phyloP scores from a whole-genome alignment of 2,113 vertebrate genomes.

The Pyxicephalus adspersus region DNA sequence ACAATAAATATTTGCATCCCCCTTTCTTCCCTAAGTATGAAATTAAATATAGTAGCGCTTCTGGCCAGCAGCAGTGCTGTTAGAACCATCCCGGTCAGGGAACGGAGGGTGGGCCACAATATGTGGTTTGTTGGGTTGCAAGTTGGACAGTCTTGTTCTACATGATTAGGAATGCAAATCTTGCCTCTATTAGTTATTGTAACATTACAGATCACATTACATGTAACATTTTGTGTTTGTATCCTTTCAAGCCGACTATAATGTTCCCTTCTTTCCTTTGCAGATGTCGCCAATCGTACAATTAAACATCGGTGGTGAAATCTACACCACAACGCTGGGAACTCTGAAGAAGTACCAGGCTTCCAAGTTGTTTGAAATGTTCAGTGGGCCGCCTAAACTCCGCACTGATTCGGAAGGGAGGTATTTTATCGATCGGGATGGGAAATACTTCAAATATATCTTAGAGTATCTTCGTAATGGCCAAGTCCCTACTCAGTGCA shows the following conservation, averaged over 20 bases:
- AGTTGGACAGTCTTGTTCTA: neutral
- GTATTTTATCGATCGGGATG: slow-evolving; percentile 86
- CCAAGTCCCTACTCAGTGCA: slow-evolving; percentile 73
- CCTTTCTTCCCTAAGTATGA: no score
- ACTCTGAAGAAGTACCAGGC: slow-evolving; percentile 81
- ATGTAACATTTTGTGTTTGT: neutral
- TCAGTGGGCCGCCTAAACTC: slow-evolving; percentile 66
- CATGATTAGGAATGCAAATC: neutral
- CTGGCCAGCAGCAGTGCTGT: no score
- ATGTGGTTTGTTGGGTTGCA: neutral
- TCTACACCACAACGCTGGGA: slow-evolving; percentile 78
- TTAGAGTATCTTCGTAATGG: slow-evolving; percentile 86
- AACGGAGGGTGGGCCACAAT: neutral
- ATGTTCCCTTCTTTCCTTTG: neutral
- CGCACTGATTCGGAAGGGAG: slow-evolving; percentile 75
- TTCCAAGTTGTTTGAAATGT: slow-evolving; percentile 83
- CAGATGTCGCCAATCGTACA: slow-evolving; percentile 76
- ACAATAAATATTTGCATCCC: no score
- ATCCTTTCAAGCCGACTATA: no score
- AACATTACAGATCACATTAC: neutral
- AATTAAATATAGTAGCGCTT: no score
- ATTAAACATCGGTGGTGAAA: slow-evolving; percentile 84
- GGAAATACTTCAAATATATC: slow-evolving; percentile 81
- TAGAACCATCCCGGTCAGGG: no score
- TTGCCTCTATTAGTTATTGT: neutral